Base-by-base conservation (phyloP, 1,140 invertebrate genomes). In the Catajapyx aquilonaris region DNA sequence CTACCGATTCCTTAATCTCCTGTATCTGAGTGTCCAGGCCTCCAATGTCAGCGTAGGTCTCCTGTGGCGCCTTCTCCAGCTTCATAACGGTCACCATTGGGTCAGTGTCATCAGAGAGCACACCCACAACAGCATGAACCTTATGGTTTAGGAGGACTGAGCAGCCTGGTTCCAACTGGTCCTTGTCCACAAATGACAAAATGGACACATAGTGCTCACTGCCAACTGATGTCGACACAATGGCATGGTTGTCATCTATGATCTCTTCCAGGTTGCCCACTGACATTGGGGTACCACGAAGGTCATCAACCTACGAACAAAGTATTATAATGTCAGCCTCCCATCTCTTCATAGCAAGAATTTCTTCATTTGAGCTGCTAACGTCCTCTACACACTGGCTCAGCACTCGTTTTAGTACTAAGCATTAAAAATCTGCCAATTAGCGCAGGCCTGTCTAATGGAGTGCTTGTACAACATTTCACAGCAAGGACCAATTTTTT, bases 81-180 rank as follows among this genome's bases (percentile, higher is more conserved):
- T 99, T 99, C 95, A 99, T 99, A 0, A 99, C 95, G 20, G 91
- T 98, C 1, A 99, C 95, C 94, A 99, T 98, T 11, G 95, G 95
- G 66, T 99, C 95, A n/a, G 91, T 96, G 53, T 99, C 95, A 66
- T 99, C 95, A 23, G 85, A 83, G 18, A 99, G 58, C 0, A 99
- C 94, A 44, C 95, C 95, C 31, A 99, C 91, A 25, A 99, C 93
- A 41, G 95, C 91, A 67, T 99, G 94, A 5, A 76, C 73, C 69
- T 99, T 99, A 60, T 99, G 95, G 61, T 99, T 99, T 1, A 99
- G 64, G 0, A 99, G 61, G 13, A 99, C 95, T 13, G 94, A 95
- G 59, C 94, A 99, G 2, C 95, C 94, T 39, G 95, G 95, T 58
- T 99, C 95, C 13, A 99, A 60, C 51, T 97, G 91, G 60, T 99